A percentile compares a stretch with the other conserved stretches of the same genome.
Conservation (phyloP, 2,888 invertebrate species). For the Gymnocheta viridis region DNA sequence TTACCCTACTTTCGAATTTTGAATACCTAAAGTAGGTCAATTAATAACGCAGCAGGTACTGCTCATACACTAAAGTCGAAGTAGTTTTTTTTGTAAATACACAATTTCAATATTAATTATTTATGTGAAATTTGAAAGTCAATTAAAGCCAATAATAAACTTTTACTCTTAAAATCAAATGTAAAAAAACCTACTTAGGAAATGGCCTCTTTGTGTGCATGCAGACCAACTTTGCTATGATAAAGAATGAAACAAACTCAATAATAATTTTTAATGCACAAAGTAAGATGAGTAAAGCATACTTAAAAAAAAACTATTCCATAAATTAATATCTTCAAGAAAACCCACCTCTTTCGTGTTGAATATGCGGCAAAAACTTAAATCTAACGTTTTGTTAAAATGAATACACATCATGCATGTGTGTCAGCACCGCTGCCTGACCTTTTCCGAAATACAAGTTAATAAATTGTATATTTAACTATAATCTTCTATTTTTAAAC, state of each 20-base stretch:
- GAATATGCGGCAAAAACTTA: constrained; percentile 29
- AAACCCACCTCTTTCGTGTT: constrained; percentile 53
- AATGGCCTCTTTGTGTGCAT: neutral
- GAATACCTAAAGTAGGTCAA: constrained; percentile 52
- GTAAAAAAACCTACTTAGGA: neutral
- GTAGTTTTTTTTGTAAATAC: neutral
- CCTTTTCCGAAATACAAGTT: constrained; percentile 62
- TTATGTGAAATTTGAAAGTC: constrained; percentile 62
- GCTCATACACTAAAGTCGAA: neutral
- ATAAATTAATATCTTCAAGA: constrained; percentile 32
- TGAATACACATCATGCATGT: constrained; percentile 22
- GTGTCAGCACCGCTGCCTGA: constrained; percentile 58
- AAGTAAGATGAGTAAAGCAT: neutral
- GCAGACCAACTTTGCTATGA: neutral
- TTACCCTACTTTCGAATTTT: constrained; percentile 14
- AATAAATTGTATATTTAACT: constrained; percentile 58
- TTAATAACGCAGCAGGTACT: constrained; percentile 46
- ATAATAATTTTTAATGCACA: constrained; percentile 1
- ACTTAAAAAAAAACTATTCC: neutral
- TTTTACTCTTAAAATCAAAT: constrained; percentile 48
- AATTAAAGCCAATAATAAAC: constrained; percentile 56
- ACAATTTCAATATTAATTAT: constrained; percentile 39
- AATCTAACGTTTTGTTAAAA: constrained; percentile 38
- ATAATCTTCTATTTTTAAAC: constrained; percentile 52
- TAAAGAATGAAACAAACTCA: neutral